These are phyloP conservation scores for Arbacia lixula DNA, from an alignment of 53 echinoderm and acorn worm species.

Conservation along the genomic window DNA sequence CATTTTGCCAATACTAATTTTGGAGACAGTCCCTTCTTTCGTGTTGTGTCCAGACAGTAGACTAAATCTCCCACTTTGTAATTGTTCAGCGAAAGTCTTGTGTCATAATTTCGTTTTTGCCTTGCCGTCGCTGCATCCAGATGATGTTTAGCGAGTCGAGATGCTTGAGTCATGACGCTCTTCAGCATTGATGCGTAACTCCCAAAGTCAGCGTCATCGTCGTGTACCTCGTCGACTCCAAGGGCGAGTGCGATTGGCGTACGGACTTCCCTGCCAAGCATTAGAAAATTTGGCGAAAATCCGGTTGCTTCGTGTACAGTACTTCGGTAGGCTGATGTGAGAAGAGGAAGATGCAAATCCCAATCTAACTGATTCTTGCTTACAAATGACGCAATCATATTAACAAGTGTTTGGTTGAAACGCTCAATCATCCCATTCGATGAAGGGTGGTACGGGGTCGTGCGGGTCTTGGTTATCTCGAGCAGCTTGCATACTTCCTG, in stretches of 20 bases:
- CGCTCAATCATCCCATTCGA: conserved; percentile 77
- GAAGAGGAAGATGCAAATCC: conserved; percentile 67
- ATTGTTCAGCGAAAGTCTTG: conserved; percentile 17
- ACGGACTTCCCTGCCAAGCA: conserved; percentile 72
- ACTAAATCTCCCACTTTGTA: conserved; percentile 61
- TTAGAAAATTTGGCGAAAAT: conserved; percentile 65
- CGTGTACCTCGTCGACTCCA: neutral
- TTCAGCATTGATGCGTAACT: conserved; percentile 33
- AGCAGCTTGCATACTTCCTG: conserved; percentile 64
- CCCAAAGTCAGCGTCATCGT: neutral
- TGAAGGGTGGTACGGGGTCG: conserved; percentile 66
- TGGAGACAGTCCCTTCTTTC: conserved; percentile 53
- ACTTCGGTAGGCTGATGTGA: conserved; percentile 70
- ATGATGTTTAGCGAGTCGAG: conserved; percentile 51
- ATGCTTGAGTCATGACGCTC: conserved; percentile 11
- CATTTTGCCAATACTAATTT: conserved; percentile 62
- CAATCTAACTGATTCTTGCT: conserved; percentile 59
- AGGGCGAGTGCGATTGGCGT: conserved; percentile 42
- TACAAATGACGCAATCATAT: conserved; percentile 58
- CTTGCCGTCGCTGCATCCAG: neutral
- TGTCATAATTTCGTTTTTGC: conserved; percentile 62
- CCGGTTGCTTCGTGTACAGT: conserved; percentile 62
- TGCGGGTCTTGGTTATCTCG: conserved; percentile 67
- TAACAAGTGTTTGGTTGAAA: conserved; percentile 62
- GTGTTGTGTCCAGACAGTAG: conserved; percentile 51